Percentiles rank a stretch among this genome's conserved stretches.
Conservation (phyloP, 2,113 vertebrate genomes). For the Aspidoscelis tigris region DNA sequence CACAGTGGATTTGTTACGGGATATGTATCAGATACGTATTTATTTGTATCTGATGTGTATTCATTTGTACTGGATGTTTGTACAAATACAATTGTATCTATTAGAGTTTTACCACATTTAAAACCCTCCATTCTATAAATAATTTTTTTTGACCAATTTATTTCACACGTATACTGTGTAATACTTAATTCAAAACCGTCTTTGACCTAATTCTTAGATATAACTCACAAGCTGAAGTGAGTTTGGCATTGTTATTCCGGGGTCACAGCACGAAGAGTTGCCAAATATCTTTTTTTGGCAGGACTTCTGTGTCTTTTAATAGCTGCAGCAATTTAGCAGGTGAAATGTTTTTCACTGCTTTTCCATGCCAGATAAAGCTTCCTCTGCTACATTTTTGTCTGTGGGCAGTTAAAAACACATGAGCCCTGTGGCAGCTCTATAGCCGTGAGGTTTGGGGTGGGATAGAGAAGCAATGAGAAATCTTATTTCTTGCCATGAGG, state of each 20-base stretch:
- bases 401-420: conserved; percentile 4
- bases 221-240: background rate
- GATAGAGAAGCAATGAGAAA: background rate
- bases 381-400: background rate
- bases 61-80: too few species aligned
- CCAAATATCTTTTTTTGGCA: background rate
- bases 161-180: background rate
- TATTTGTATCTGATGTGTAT: too few species aligned
- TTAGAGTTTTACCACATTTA: too few species aligned
- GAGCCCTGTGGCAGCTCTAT: background rate
- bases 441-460: background rate
- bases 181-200: background rate
- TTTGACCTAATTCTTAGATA: too few species aligned
- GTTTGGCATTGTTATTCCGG: background rate
- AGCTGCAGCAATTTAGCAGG: background rate
- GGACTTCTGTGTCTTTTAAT: background rate
- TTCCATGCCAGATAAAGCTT: conserved; percentile 3
- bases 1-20: too few species aligned
- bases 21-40: too few species aligned
- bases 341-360: background rate
- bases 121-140: too few species aligned
- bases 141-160: too few species aligned
- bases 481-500: background rate
- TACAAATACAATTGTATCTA: too few species aligned
- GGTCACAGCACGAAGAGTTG: background rate